phyloP scores from a whole-genome alignment of 2,797 vertebrate species.

The Decapterus maruadsi region DNA sequence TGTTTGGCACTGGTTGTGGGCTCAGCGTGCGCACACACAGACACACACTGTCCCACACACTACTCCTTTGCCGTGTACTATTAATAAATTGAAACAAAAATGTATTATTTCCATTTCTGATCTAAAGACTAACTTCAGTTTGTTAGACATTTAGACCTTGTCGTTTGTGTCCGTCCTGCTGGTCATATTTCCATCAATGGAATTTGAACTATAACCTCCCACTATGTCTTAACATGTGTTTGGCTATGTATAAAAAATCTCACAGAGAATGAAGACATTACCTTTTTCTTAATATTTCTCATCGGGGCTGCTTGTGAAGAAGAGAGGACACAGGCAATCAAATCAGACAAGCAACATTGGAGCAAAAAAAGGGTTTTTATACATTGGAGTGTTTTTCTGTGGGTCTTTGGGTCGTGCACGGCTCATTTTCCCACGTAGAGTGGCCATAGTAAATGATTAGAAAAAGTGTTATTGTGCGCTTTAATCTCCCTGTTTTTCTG shows the following conservation, averaged over 20 bases:
- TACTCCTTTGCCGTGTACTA: constrained; percentile 65
- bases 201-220: not conserved
- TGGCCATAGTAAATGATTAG: constrained; percentile 44
- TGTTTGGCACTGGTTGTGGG: constrained; percentile 81
- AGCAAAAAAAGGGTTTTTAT: constrained; percentile 35
- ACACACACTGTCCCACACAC: constrained; percentile 21
- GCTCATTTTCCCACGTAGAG: constrained; percentile 43
- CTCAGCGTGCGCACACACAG: constrained; percentile 36
- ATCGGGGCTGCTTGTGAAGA: not conserved
- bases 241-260: not conserved
- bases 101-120: constrained; percentile 67
- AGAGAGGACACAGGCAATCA: not conserved
- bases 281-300: not conserved
- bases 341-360: constrained; percentile 1
- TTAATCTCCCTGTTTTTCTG: constrained; percentile 82
- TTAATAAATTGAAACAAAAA: constrained; percentile 70
- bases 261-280: not conserved
- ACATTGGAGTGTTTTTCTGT: constrained; percentile 48
- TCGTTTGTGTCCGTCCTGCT: constrained; percentile 9
- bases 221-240: not conserved
- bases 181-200: not conserved
- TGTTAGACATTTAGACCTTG: constrained; percentile 11
- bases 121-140: constrained; percentile 22
- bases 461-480: constrained; percentile 67
- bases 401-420: not conserved